Evolutionary conservation across 2,888 invertebrate genomes (phyloP), one percentile per base, ranked within the genome.

Genomic region (Rhingia rostrata): DNA sequence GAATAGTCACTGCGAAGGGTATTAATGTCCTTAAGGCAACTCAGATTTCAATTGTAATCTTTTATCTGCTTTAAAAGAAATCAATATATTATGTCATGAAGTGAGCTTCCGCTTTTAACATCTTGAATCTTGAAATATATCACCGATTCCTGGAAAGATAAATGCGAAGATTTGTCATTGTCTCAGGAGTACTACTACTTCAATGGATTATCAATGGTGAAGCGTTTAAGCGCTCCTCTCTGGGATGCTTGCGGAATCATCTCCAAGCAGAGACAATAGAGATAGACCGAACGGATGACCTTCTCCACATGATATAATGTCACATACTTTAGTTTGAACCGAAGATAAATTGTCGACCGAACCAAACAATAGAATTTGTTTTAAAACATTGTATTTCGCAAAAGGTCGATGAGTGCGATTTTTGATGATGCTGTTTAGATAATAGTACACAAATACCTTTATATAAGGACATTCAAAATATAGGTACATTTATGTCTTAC

Each of bases 71-170:
- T 83, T 73, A 73, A 64, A 72, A 83, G 78, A 73, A 83, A 83
- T 83, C 83, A 83, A 83, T 83, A 83, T 73, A 83, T 83, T 78
- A 83, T 78, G 77, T 72, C 78, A 63, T 63, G 83, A 73, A 83
- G 78, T 58, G 78, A 73, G 83, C 83, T 83, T 83, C 78, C 78
- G 83, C 78, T 83, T 83, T 83, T 83, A 83, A 78, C 78, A 72
- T 83, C 83, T 77, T 83, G 78, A 83, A 78, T 83, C 82, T 78
- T 83, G 73, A 83, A 73, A 83, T 83, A 83, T 83, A 83, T 83
- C 83, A 83, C 67, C 78, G 83, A 78, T 83, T 83, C 63, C 67
- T 73, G 72, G 22, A 78, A 78, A 83, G 83, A 83, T 83, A 83
- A 83, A 83, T 78, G 66, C 72, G 83, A 78, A 78, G 83, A 83